These are phyloP conservation scores for Cladopsammia gracilis DNA, from an alignment of 64 coral and sea anemone genomes.

Conservation along the genomic window DNA sequence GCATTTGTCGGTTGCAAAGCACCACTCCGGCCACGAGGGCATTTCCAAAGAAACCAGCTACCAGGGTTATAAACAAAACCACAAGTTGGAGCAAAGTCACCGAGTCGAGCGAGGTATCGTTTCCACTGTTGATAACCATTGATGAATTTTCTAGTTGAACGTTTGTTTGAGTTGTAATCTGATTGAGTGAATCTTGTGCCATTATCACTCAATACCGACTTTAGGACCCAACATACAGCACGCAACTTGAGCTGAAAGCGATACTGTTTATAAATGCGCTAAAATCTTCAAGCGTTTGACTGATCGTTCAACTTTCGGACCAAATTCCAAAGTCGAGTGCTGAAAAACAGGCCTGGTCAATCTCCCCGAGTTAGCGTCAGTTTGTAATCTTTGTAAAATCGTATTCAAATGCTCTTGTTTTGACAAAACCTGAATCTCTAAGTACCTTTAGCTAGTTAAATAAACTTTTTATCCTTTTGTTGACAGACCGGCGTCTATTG, in stretches of 20 bases:
- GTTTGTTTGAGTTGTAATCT: background rate
- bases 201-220: slow-evolving; percentile 9
- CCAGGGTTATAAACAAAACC: slow-evolving; percentile 39
- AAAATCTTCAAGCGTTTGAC: background rate
- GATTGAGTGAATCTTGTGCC: background rate
- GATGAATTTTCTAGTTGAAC: background rate
- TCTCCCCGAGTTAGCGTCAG: background rate
- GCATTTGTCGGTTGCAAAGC: slow-evolving; percentile 74
- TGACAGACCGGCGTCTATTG: background rate
- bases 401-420: slow-evolving; percentile 23
- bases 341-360: background rate
- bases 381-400: background rate
- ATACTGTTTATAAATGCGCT: background rate
- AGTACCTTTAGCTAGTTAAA: slow-evolving; percentile 6
- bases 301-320: background rate
- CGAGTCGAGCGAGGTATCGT: background rate
- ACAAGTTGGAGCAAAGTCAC: slow-evolving; percentile 56
- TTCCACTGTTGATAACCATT: background rate
- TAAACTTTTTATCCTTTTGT: slow-evolving; percentile 27
- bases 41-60: slow-evolving; percentile 76
- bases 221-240: background rate
- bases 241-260: background rate
- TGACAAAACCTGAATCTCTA: slow-evolving; percentile 7
- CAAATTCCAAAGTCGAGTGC: background rate
- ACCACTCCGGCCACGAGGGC: slow-evolving; percentile 66